Evolutionary conservation across 2,888 invertebrate species (phyloP), one percentile per base, ranked within the genome.

Genomic region (Ormyrus pomaceus): DNA sequence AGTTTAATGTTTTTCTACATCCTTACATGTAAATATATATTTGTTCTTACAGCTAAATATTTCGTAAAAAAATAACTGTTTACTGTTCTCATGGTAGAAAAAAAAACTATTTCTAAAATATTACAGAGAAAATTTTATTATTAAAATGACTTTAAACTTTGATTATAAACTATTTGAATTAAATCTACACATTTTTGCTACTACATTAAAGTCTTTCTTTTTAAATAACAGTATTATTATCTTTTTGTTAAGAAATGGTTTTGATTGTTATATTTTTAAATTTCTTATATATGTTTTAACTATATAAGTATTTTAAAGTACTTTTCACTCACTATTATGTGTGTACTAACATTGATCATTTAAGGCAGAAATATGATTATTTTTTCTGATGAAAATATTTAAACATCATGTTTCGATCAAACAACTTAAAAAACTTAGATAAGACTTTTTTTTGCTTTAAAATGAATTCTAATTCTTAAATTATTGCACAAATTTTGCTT

Each of bases 31-130:
- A 10, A 55, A 55, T 77, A 58, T 62, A 73, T 62, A 34, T 68
- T 8, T 69, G 9, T 68, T 6, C 59, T 46, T 70, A 65, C 56
- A 48, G n/a, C 10, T 77, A 68, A 73, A 48, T 53, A 66, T 81
- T 56, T 65, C 48, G 66, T 81, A 78, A 13, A 81, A 81, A 81
- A 78, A 81, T 81, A 81, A 61, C 34, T 34, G 34, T 53, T 69
- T 73, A 13, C 53, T 50, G 64, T 56, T 61, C 61, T 73, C 5
- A 55, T 73, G 19, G 5, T 66, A 45, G 46, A 48, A 19, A n/a
- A 66, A 66, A 53, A 62, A 53, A 53, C 51, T 62, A 56, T 56
- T 65, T 53, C 58, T 13, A 55, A 46, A 58, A 69, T 48, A 9
- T 34, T 53, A 8, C 9, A 53, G 53, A 62, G 61, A 51, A n/a